phyloP scores from a whole-genome alignment of 2,888 invertebrate species.

The Eutolmus rufibarbis region DNA sequence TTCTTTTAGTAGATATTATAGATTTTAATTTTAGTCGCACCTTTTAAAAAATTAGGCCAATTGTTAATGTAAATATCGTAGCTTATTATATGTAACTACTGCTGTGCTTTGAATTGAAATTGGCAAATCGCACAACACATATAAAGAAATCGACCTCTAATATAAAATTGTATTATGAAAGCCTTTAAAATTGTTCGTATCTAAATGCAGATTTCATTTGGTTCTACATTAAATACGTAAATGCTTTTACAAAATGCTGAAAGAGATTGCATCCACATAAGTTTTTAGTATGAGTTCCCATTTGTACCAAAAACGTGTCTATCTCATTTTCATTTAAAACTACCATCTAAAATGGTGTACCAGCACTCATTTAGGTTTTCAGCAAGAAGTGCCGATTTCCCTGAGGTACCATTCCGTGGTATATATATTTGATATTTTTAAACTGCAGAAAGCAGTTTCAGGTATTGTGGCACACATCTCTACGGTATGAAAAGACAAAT shows the following conservation, averaged over 20 bases:
- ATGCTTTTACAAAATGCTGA: background rate
- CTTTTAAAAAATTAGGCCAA: too few species aligned
- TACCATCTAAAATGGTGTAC: background rate
- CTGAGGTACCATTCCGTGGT: background rate
- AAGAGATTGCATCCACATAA: background rate
- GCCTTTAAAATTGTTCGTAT: too few species aligned
- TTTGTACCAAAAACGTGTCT: background rate
- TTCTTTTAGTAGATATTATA: too few species aligned
- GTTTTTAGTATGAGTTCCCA: background rate
- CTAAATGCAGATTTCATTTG: too few species aligned
- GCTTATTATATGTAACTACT: too few species aligned
- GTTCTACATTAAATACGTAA: background rate
- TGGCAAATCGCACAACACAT: too few species aligned
- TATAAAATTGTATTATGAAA: too few species aligned
- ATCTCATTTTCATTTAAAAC: background rate
- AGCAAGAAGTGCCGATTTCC: background rate
- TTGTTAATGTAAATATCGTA: too few species aligned
- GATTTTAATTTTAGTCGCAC: too few species aligned
- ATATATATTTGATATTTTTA: background rate
- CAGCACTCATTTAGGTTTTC: background rate
- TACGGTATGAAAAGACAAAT: background rate
- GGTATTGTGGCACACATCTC: background rate
- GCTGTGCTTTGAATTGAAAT: too few species aligned
- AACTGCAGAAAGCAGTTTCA: background rate
- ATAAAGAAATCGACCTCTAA: background rate